phyloP scores from a whole-genome alignment of 2,113 vertebrate genomes.

The Pterophyllum scalare region DNA sequence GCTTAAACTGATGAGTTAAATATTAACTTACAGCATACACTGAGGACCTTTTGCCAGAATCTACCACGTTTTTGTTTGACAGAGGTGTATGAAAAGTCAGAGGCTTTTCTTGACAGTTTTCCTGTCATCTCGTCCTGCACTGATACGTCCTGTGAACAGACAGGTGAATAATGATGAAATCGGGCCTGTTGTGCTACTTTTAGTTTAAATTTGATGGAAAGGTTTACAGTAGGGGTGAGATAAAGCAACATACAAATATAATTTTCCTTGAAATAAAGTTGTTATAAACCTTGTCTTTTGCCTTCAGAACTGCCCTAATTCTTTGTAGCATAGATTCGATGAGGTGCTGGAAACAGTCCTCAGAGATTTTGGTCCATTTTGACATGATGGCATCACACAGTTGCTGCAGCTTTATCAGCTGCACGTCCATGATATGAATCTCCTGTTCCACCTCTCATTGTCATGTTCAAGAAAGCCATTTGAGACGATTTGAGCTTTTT shows the following conservation, averaged over 20 bases:
- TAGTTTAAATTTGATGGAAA: background rate
- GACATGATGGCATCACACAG: background rate
- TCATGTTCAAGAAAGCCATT: background rate
- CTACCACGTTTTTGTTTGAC: background rate
- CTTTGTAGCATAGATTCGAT: background rate
- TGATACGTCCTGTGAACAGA: background rate
- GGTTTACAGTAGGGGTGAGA: background rate
- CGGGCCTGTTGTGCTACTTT: background rate
- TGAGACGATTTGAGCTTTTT: background rate
- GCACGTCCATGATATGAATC: background rate
- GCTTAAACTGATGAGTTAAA: background rate
- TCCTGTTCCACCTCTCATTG: background rate
- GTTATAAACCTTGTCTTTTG: background rate
- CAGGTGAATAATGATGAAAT: background rate
- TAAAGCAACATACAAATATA: background rate
- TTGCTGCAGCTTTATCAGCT: background rate
- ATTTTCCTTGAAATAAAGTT: background rate
- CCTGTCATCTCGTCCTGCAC: background rate
- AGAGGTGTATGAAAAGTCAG: no score
- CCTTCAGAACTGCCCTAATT: background rate
- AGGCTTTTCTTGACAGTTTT: no score
- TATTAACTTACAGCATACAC: slow-evolving; percentile 11
- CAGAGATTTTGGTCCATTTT: background rate
- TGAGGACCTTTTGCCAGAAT: background rate
- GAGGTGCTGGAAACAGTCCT: background rate